A percentile compares a stretch with the other conserved stretches of the same genome.
Evolutionary conservation across 2,888 invertebrate species (phyloP).

Genomic region (Gymnoscelis rufifasciata): DNA sequence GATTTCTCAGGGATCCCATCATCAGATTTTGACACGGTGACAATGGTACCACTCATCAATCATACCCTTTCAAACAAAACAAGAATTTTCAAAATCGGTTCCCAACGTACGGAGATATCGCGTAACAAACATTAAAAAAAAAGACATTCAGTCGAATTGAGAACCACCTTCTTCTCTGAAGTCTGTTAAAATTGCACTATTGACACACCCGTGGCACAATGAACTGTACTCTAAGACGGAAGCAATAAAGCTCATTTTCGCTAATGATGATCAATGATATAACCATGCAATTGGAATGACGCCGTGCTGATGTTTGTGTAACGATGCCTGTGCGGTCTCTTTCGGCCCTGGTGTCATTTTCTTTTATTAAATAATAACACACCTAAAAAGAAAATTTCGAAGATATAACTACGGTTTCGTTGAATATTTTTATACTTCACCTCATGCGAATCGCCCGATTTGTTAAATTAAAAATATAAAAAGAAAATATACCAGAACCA

Average conservation of each 20-base stretch:
- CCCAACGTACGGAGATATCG: no score
- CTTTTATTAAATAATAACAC: slow-evolving; percentile 46
- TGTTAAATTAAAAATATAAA: slow-evolving; percentile 18
- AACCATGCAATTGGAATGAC: slow-evolving; percentile 44
- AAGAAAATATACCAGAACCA: slow-evolving; percentile 74
- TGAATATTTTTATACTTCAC: slow-evolving; percentile 24
- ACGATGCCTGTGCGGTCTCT: slow-evolving; percentile 60
- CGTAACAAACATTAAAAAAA: no score
- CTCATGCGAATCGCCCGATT: slow-evolving; percentile 30
- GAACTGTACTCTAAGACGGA: slow-evolving; percentile 22
- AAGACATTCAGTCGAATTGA: no score
- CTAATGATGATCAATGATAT: slow-evolving; percentile 16
- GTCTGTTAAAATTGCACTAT: neutral
- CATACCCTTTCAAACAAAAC: no score
- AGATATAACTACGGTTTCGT: slow-evolving; percentile 11
- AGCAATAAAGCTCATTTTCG: slow-evolving; percentile 33
- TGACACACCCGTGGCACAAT: slow-evolving; percentile 1
- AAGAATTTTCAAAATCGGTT: no score
- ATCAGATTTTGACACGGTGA: no score
- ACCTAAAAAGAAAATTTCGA: slow-evolving; percentile 57
- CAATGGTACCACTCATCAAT: no score
- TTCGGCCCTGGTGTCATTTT: slow-evolving; percentile 78
- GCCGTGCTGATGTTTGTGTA: slow-evolving; percentile 58
- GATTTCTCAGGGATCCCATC: no score
- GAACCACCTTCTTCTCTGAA: no score